These are phyloP conservation scores for Osmerus eperlanus DNA, from an alignment of 2,113 vertebrate genomes.

Conservation along the genomic window DNA sequence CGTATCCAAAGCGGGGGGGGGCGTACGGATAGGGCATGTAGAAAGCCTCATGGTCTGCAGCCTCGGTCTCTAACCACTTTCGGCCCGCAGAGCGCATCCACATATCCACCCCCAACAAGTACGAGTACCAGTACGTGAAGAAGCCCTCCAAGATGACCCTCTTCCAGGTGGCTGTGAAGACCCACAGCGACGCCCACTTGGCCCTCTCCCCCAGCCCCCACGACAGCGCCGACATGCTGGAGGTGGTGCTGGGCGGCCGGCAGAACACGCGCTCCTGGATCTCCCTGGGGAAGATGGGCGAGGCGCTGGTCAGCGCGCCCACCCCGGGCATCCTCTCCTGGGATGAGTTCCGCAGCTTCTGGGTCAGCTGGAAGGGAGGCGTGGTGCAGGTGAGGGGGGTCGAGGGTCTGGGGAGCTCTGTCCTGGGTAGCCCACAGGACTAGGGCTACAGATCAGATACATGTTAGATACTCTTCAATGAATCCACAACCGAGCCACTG, in stretches of 20 bases:
- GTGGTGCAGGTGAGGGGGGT: slow-evolving; percentile 74
- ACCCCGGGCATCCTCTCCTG: slow-evolving; percentile 85
- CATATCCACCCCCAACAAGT: slow-evolving; percentile 93
- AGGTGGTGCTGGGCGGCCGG: slow-evolving; percentile 85
- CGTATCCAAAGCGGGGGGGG: too few species aligned
- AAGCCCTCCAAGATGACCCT: slow-evolving; percentile 80
- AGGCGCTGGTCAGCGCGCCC: slow-evolving; percentile 73
- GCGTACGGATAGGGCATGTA: too few species aligned
- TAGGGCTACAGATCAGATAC: too few species aligned
- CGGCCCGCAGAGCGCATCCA: slow-evolving; percentile 85
- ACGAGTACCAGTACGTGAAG: slow-evolving; percentile 91
- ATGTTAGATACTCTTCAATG: too few species aligned
- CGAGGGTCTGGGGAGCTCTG: background rate
- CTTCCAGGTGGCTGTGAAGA: slow-evolving; percentile 84
- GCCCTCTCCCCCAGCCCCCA: slow-evolving; percentile 83
- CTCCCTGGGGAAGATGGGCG: slow-evolving; percentile 84
- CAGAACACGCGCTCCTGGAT: slow-evolving; percentile 90
- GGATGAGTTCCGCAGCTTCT: slow-evolving; percentile 93
- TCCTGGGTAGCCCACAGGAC: background rate
- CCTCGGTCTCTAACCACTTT: background rate
- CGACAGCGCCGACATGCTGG: slow-evolving; percentile 84
- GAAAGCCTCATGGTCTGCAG: too few species aligned
- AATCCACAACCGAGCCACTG: too few species aligned
- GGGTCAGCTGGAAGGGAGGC: slow-evolving; percentile 86
- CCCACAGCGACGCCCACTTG: slow-evolving; percentile 86